Percentiles rank a stretch among this genome's conserved stretches.
Evolutionary conservation across 2,888 invertebrate species (phyloP).

Genomic region (Germaria angustata): DNA sequence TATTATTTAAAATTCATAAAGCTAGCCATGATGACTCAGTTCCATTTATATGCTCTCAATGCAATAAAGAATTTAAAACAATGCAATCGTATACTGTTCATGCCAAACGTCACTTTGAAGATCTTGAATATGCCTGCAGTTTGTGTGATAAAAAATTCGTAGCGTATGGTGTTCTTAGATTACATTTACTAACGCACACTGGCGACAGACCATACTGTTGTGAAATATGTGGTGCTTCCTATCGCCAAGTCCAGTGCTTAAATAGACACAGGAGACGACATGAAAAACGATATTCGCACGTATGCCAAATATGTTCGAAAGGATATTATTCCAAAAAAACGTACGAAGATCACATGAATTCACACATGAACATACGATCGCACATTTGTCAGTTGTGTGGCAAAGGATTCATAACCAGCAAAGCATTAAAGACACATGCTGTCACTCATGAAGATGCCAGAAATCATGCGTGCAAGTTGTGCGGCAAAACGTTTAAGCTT

Average conservation of each 20-base stretch:
- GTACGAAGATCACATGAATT: slow-evolving; percentile 58
- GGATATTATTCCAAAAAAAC: slow-evolving; percentile 46
- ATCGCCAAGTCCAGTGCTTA: slow-evolving; percentile 40
- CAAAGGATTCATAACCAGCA: slow-evolving; percentile 59
- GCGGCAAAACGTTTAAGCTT: slow-evolving; percentile 59
- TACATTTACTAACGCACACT: slow-evolving; percentile 54
- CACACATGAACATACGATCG: slow-evolving; percentile 55
- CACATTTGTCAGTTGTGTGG: slow-evolving; percentile 51
- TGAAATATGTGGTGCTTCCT: slow-evolving; percentile 55
- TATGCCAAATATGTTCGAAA: slow-evolving; percentile 55
- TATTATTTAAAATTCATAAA: slow-evolving; percentile 48
- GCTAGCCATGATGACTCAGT: slow-evolving; percentile 33
- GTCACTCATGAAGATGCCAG: slow-evolving; percentile 60
- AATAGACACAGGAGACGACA: slow-evolving; percentile 45
- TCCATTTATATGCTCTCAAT: slow-evolving; percentile 52
- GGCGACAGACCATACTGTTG: slow-evolving; percentile 55
- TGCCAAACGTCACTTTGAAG: slow-evolving; percentile 58
- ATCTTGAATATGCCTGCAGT: slow-evolving; percentile 42
- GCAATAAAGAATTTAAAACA: slow-evolving; percentile 39
- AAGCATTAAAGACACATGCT: slow-evolving; percentile 57
- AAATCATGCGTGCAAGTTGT: slow-evolving; percentile 59
- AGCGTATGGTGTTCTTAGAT: slow-evolving; percentile 24
- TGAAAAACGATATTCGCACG: slow-evolving; percentile 38
- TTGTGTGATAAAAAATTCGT: slow-evolving; percentile 55
- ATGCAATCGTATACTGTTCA: slow-evolving; percentile 46